Conservation (phyloP, 2,113 vertebrate genomes). For the Megaceryle maxima region DNA sequence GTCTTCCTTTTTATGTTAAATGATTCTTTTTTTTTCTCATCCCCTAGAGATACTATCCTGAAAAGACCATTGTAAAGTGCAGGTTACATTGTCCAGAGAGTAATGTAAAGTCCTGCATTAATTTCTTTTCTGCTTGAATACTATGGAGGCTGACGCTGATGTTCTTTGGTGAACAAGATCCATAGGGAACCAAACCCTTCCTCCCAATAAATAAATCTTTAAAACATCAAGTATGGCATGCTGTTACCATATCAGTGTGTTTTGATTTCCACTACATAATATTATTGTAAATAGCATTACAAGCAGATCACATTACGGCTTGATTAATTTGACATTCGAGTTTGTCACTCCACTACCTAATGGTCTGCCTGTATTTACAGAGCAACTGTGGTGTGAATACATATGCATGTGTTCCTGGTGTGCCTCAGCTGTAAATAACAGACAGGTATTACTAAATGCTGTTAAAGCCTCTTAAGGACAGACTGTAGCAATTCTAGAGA, state of each 20-base stretch:
- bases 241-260: background rate
- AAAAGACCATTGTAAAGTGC: background rate
- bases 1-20: background rate
- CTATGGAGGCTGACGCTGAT: background rate
- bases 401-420: background rate
- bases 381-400: background rate
- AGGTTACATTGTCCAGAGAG: background rate
- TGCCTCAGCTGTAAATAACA: background rate
- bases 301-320: background rate
- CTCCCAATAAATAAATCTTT: background rate
- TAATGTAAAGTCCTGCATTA: background rate
- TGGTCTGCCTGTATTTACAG: background rate
- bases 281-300: slow-evolving; percentile 27
- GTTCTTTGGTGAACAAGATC: background rate
- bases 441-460: background rate
- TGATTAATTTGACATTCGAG: slow-evolving; percentile 6
- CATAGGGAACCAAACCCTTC: background rate
- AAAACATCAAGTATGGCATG: background rate
- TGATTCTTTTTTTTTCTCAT: background rate
- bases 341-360: slow-evolving; percentile 1
- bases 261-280: slow-evolving; percentile 2
- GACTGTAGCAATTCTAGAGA: background rate
- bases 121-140: background rate
- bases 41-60: background rate
- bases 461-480: background rate